Evolutionary conservation across 1,140 invertebrate genomes (phyloP).

Genomic region (Conopomorpha cramerella): DNA sequence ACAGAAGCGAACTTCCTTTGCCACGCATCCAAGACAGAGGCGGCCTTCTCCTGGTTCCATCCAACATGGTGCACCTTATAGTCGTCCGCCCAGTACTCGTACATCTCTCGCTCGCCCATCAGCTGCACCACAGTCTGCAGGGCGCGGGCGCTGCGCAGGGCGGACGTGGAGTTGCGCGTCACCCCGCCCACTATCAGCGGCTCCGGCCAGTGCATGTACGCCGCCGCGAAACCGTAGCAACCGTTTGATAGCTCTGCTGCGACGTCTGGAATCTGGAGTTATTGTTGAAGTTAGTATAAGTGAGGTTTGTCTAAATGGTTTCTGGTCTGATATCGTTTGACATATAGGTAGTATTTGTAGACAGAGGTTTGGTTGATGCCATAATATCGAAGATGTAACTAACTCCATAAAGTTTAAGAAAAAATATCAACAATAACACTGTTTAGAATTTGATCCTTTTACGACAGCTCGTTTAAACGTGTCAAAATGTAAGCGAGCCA

Average conservation of each 20-base stretch:
- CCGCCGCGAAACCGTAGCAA: constrained; percentile 95
- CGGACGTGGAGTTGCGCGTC: constrained; percentile 86
- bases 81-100: constrained; percentile 82
- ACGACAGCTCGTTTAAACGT: too few relatives aligned
- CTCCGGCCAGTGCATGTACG: constrained; percentile 99
- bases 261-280: constrained; percentile 78
- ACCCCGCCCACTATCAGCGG: constrained; percentile 94
- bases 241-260: constrained; percentile 90
- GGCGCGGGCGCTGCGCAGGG: constrained; percentile 88
- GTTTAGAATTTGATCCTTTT: too few relatives aligned
- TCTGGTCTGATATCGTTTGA: too few relatives aligned
- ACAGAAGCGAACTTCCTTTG: constrained; percentile 89
- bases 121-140: constrained; percentile 94
- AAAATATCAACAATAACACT: background rate
- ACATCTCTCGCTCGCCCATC: constrained; percentile 92
- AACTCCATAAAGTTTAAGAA: too few relatives aligned
- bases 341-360: too few relatives aligned
- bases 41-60: constrained; percentile 92
- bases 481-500: background rate
- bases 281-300: too few relatives aligned
- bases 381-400: too few relatives aligned
- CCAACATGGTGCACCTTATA: constrained; percentile 90
- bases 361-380: too few relatives aligned
- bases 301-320: too few relatives aligned
- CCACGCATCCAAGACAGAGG: constrained; percentile 90